Conservation (phyloP, 2,888 invertebrate genomes). For the Pantelozetes paolii region DNA sequence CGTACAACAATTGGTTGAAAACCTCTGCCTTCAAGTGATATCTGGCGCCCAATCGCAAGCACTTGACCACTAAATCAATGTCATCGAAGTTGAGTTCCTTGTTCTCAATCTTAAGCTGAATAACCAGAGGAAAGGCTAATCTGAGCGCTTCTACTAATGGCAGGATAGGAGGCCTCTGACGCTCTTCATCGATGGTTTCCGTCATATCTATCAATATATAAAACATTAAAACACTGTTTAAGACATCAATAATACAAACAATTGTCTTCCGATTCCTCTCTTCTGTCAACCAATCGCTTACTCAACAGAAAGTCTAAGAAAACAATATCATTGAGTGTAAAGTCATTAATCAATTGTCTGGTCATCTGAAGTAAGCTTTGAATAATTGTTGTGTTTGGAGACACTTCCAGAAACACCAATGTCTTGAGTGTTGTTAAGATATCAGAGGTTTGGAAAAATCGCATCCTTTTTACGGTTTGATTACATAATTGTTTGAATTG, state of each 20-base stretch:
- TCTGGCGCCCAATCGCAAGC: conserved; percentile 52
- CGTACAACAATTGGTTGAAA: conserved; percentile 59
- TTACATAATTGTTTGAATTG: conserved; percentile 42
- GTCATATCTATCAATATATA: neutral
- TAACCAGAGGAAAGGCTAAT: conserved; percentile 64
- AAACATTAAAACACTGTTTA: neutral
- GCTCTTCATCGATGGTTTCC: neutral
- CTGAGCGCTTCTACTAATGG: conserved; percentile 63
- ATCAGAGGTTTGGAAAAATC: conserved; percentile 43
- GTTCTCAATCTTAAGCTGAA: conserved; percentile 60
- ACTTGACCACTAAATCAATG: conserved; percentile 42
- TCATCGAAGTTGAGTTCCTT: conserved; percentile 55
- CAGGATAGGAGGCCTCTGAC: conserved; percentile 51
- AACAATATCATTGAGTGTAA: conserved; percentile 62
- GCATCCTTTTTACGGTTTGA: conserved; percentile 41
- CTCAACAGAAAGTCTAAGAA: conserved; percentile 62
- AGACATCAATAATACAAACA: neutral
- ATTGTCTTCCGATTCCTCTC: neutral
- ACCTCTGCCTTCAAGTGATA: conserved; percentile 53
- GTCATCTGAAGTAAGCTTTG: conserved; percentile 64
- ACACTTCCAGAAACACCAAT: conserved; percentile 29
- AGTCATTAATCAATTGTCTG: conserved; percentile 60
- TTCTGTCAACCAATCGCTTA: neutral
- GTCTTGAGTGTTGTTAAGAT: conserved; percentile 40
- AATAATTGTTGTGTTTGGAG: conserved; percentile 53